Base-by-base conservation (phyloP, 2,888 invertebrate genomes). In the Heliconius charithonia region DNA sequence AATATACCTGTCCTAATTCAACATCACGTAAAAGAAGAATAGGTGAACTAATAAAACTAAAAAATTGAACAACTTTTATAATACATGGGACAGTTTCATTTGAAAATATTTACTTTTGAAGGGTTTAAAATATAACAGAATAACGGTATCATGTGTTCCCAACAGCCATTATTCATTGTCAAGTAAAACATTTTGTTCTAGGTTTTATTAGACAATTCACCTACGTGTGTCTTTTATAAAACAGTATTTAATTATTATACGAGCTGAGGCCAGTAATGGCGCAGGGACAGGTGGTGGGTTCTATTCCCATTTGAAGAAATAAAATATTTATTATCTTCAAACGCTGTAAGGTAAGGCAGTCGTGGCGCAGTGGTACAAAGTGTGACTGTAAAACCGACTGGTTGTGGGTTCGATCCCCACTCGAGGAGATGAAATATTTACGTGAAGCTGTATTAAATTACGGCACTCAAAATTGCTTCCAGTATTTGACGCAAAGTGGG, bases 81-180 rank as follows among this genome's bases (percentile, higher is more conserved):
- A 41, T 25, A 25, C 41, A 37, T 19, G 69, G 45, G 41, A 69
- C 25, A 69, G 41, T 69, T 69, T 69, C 41, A 25, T 69, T 45
- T 41, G 16, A 41, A 67, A n/a, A 37, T n/a, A 56, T 59, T 59
- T 67, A 45, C 67, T 67, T 51, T 73, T 71, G 25, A 45, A 66
- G 27, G 13, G 32, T 59, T 19, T 73, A 59, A 63, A 69, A 41
- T 69, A 41, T 67, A n/a, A 37, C 37, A 41, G 25, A 25, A n/a
- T 41, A 66, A n/a, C 67, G 13, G 69, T 41, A 41, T 41, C 41
- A 25, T 45, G 16, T 69, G 69, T 41, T 69, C 25, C 69, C 41
- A 69, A 69, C 69, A 41, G 25, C 41, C 69, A 69, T 69, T 69
- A 45, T 69, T 69, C 69, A 69, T 69, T 41, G 69, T 69, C 69